These are phyloP conservation scores for Oryzias celebensis DNA, from an alignment of 2,113 vertebrate genomes.

Conservation along the genomic window DNA sequence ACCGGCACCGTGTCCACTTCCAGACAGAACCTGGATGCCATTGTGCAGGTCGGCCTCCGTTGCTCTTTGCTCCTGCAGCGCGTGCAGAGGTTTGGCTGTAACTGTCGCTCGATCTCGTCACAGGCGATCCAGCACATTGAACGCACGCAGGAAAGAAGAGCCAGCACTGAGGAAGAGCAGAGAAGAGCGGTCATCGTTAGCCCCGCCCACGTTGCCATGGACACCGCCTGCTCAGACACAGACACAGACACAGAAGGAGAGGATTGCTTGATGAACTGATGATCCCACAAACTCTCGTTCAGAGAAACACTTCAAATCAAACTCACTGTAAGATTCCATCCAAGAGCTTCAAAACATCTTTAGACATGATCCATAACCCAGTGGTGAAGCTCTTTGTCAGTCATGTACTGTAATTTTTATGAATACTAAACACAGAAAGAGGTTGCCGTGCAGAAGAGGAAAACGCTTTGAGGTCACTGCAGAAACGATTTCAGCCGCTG, in stretches of 20 bases:
- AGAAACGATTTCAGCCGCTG: slow-evolving; percentile 23
- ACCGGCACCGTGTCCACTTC: slow-evolving; percentile 95
- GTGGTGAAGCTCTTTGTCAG: slow-evolving; percentile 65
- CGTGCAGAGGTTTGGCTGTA: too few species aligned
- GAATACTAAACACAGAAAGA: slow-evolving; percentile 38
- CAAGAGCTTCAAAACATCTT: slow-evolving; percentile 46
- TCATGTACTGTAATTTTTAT: slow-evolving; percentile 53
- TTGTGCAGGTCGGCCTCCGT: slow-evolving; percentile 86
- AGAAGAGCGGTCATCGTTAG: slow-evolving; percentile 91
- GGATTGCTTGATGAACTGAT: slow-evolving; percentile 86
- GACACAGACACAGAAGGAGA: slow-evolving; percentile 92
- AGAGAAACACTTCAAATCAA: slow-evolving; percentile 46
- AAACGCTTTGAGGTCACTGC: slow-evolving; percentile 9
- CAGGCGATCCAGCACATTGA: slow-evolving; percentile 99
- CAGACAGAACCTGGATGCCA: slow-evolving; percentile 98
- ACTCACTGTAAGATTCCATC: slow-evolving; percentile 71
- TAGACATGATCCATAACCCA: slow-evolving; percentile 67
- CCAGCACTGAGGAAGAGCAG: slow-evolving; percentile 87
- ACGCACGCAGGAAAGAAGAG: slow-evolving; percentile 89
- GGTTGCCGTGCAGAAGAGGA: slow-evolving; percentile 38
- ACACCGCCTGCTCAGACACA: slow-evolving; percentile 87
- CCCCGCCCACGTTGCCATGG: slow-evolving; percentile 77
- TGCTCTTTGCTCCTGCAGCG: too few species aligned
- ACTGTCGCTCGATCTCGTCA: not conserved
- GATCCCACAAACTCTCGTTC: slow-evolving; percentile 50